phyloP scores from a whole-genome alignment of 2,797 vertebrate genomes.

The Pipistrellus nathusii region DNA sequence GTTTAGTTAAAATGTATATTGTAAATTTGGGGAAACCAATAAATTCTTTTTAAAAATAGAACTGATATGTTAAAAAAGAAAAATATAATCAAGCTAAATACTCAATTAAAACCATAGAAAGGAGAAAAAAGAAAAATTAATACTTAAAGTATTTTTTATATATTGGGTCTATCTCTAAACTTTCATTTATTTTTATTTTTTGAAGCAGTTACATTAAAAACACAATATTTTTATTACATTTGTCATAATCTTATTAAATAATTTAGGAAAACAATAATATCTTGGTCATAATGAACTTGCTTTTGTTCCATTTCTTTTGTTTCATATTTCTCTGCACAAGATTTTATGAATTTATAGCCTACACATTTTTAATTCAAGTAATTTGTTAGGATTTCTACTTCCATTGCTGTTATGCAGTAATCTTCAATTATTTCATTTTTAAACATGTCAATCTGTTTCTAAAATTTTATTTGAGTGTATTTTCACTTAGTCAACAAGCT shows the following conservation, averaged over 20 bases:
- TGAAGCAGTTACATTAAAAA: neutral
- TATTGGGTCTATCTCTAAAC: neutral
- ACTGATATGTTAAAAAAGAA: neutral
- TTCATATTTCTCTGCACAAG: neutral
- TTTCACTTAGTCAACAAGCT: neutral
- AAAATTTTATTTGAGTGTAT: neutral
- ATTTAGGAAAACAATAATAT: neutral
- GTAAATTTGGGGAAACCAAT: neutral
- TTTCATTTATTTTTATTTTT: neutral
- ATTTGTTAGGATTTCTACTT: neutral
- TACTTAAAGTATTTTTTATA: neutral
- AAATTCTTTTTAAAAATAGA: neutral
- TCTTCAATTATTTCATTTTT: neutral
- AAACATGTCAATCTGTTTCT: neutral
- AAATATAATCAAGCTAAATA: neutral
- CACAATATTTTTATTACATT: neutral
- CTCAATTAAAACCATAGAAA: neutral
- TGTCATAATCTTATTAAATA: neutral
- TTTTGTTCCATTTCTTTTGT: neutral
- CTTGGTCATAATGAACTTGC: neutral
- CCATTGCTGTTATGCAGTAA: neutral
- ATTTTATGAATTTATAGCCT: neutral
- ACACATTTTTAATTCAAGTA: neutral
- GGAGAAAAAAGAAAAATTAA: neutral
- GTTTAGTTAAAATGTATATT: neutral